phyloP scores from a whole-genome alignment of 2,797 vertebrate genomes.

The Rhinella marina region DNA sequence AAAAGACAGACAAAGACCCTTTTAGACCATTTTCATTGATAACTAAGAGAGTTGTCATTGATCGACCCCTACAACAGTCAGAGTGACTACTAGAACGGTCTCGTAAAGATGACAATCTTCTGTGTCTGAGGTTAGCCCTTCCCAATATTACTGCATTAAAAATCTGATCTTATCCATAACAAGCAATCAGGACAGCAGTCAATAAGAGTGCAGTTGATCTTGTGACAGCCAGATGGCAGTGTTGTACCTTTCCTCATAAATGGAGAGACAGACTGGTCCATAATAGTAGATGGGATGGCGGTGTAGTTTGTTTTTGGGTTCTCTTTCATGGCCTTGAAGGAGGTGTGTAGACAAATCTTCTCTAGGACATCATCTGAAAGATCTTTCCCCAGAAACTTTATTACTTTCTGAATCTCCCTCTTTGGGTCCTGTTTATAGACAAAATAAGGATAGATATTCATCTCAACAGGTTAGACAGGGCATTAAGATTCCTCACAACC shows the following conservation, averaged over 20 bases:
- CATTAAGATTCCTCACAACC: background rate
- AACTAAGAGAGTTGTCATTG: no score
- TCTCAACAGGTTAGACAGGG: background rate
- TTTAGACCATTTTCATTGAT: background rate
- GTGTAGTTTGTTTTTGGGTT: conserved; percentile 77
- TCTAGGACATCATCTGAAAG: conserved; percentile 67
- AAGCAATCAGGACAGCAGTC: background rate
- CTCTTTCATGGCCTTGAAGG: conserved; percentile 76
- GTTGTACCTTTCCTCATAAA: conserved; percentile 79
- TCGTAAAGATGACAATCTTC: no score
- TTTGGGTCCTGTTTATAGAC: conserved; percentile 70
- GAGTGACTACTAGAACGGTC: no score
- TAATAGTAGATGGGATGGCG: conserved; percentile 63
- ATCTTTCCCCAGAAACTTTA: conserved; percentile 73
- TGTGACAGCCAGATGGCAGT: background rate
- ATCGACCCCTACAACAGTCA: no score
- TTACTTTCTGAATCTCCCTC: conserved; percentile 72
- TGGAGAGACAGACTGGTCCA: conserved; percentile 76
- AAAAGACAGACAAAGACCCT: no score
- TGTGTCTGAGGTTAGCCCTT: no score
- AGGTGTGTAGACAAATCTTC: conserved; percentile 69
- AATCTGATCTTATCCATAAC: no score
- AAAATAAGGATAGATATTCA: background rate
- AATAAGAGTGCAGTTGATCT: background rate
- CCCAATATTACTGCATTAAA: no score